These are phyloP conservation scores for Mesoligia furuncula DNA, from an alignment of 2,888 invertebrate genomes.

Conservation along the genomic window DNA sequence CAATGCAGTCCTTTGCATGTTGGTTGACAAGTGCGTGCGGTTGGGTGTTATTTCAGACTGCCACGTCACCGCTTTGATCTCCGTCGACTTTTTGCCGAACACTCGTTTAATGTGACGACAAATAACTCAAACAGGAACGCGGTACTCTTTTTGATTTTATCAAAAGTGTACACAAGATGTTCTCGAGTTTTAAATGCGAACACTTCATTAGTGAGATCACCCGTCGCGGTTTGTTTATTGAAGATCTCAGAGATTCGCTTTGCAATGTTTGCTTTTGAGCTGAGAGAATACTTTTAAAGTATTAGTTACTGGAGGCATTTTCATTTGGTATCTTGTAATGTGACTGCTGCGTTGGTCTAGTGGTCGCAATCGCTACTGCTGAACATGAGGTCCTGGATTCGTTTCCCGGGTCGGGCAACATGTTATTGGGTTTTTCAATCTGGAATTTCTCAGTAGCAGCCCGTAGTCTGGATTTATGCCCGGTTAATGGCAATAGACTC, in stretches of 20 bases:
- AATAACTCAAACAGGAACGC: constrained; percentile 87
- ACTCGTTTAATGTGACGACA: constrained; percentile 89
- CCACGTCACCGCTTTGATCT: constrained; percentile 88
- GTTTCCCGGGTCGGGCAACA: too few species aligned
- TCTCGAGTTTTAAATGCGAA: constrained; percentile 82
- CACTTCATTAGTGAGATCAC: constrained; percentile 88
- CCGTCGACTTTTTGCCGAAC: constrained; percentile 85
- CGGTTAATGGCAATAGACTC: too few species aligned
- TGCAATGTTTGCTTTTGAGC: constrained; percentile 71
- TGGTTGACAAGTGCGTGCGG: constrained; percentile 77
- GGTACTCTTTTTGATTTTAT: constrained; percentile 86
- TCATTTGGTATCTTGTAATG: constrained; percentile 33
- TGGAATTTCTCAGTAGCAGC: too few species aligned
- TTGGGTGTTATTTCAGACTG: constrained; percentile 85
- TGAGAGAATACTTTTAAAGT: constrained; percentile 57
- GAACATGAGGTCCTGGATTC: too few species aligned
- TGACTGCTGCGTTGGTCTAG: background rate
- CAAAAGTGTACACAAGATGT: constrained; percentile 78
- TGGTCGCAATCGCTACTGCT: too few species aligned
- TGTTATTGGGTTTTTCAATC: too few species aligned
- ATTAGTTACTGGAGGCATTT: constrained; percentile 39
- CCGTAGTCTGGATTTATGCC: too few species aligned
- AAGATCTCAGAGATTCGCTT: constrained; percentile 73
- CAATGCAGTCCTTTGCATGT: constrained; percentile 59
- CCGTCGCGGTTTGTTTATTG: constrained; percentile 73